Evolutionary conservation across 2,113 vertebrate species (phyloP), one percentile per base, ranked within the genome.

Genomic region (Oryzias curvinotus): DNA sequence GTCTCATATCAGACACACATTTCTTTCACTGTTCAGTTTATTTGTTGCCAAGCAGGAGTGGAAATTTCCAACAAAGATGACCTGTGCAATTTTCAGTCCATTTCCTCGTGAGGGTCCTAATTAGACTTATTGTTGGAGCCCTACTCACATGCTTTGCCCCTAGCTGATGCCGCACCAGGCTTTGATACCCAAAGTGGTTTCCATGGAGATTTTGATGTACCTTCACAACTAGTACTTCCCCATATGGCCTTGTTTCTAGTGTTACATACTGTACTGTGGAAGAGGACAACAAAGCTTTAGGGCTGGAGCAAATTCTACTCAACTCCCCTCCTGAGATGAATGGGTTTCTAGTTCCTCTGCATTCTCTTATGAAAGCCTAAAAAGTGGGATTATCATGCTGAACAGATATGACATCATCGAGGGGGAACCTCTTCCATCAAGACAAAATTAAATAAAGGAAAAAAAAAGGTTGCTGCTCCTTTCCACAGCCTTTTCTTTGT

Each of bases 161-260:
- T 77, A 75, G 85, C 69, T 81, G 81, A 92, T 87, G 90, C 86
- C 90, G 89, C 89, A 88, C 90, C 84, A 83, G 84, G 91, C 87
- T 89, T 80, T 85, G 71, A 90, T 89, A 89, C 76, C 84, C 80
- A 89, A 91, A 90, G 84, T 81, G 87, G 92, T 93, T 93, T 89
- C 92, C 90, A 93, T 93, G 92, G 91, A 78, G 86, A 93, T 86
- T 76, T 63, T 90, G 86, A 89, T 87, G 89, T 81, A 87, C 81
- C 81, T 73, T 78, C 77, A 83, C 84, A 90, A 90, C 81, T 85
- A 87, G 78, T 85, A 83, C 85, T 84, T 86, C 85, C 64, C 80
- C 79, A 82, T 88, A 69, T 85, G 71, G 81, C 74, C 62, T 62
- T 64, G 69, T 63, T 67, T 74, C 68, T 59, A 59, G 53, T 66